Evolutionary conservation across 2,888 invertebrate genomes (phyloP), one percentile per base, ranked within the genome.

Genomic region (Hyalella azteca): DNA sequence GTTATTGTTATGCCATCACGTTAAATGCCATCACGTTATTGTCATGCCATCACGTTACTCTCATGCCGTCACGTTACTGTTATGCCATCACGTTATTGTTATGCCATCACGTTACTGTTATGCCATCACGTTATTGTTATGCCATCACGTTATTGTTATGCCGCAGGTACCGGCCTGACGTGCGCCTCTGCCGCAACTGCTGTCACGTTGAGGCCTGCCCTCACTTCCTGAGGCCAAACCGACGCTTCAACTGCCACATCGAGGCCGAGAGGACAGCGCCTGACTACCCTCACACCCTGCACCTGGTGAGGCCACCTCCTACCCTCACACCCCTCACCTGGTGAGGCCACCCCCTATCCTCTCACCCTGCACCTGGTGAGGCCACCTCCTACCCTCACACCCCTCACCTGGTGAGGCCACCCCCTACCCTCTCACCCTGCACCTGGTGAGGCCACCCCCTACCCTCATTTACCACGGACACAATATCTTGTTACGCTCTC

Each of bases 191-290:
- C 11, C 76, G 79, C 11, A 82, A 82, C 77, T 79, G 79, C 13
- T 82, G 82, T 32, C 80, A 80, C 48, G 78, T 79, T n/a, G 60
- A 50, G 29, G 73, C 22, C 13, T 82, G 82, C 49, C 82, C 82
- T 1, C 77, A 79, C 40, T 82, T 60, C 59, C 79, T 82, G 39
- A 0, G 26, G 7, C 79, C 82, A 9, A 48, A 48, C 36, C 49
- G 77, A 39, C 78, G 40, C n/a, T 82, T 82, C 73, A 82, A 80
- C 75, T 79, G 79, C 36, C 82, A 82, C 45, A 49, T 82, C 4
- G 22, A 78, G 19, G 54, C 77, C n/a, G 80, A 80, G 73, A 49
- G 82, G 7, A 49, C 39, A n/a, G 7, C 4, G 3, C 13, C 13
- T 4, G 39, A 77, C 36, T 82, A 79, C 29, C 80, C 79, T 11